Percentiles rank a stretch among this genome's conserved stretches.
Evolutionary conservation across 92 coral and sea anemone genomes (phyloP).

Genomic region (Palythoa heliodiscus): DNA sequence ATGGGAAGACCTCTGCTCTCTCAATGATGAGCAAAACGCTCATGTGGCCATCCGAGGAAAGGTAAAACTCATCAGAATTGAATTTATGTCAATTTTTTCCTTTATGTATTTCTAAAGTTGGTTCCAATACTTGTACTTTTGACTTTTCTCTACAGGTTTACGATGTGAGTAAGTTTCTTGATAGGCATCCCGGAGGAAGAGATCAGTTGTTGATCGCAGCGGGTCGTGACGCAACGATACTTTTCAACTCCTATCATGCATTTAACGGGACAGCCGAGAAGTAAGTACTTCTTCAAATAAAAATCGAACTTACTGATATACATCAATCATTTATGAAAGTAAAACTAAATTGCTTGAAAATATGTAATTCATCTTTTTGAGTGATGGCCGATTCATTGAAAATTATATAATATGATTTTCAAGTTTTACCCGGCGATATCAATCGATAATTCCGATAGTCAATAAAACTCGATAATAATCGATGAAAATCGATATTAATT

Average conservation of each 20-base stretch:
- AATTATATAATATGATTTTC: background rate
- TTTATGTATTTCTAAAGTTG: background rate
- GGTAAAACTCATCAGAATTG: slow-evolving; percentile 45
- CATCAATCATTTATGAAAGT: background rate
- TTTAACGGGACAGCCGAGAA: slow-evolving; percentile 64
- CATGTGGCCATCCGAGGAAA: slow-evolving; percentile 83
- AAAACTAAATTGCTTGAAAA: background rate
- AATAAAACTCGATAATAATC: no score
- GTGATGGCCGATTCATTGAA: background rate
- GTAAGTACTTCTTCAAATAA: slow-evolving; percentile 44
- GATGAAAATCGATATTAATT: no score
- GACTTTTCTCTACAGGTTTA: slow-evolving; percentile 62
- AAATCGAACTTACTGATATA: no score
- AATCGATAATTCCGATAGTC: no score
- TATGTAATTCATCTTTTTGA: background rate
- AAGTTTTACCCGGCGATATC: background rate
- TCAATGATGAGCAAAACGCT: slow-evolving; percentile 70
- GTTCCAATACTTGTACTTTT: background rate
- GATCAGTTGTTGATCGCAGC: slow-evolving; percentile 79
- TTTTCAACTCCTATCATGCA: slow-evolving; percentile 81
- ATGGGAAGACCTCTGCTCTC: slow-evolving; percentile 73
- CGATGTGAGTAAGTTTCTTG: slow-evolving; percentile 78
- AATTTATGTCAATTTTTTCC: background rate
- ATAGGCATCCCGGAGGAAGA: slow-evolving; percentile 90
- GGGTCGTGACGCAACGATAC: slow-evolving; percentile 82